Evolutionary conservation across 23 tunicate species (phyloP).

Genomic region (Oikopleura vanhoeffeni): DNA sequence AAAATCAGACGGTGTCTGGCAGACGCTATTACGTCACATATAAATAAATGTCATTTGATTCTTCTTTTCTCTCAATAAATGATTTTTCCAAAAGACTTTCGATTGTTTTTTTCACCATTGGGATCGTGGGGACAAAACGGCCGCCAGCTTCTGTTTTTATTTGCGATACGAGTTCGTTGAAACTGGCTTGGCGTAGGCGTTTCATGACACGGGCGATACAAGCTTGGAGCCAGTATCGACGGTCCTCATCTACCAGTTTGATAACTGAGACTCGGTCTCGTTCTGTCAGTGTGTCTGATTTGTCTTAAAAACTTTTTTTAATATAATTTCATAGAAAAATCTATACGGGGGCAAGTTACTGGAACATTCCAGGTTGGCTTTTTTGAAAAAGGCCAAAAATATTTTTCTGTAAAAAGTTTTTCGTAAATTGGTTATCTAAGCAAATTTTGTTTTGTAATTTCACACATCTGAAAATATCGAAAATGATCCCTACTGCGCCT

Average conservation of each 20-base stretch:
- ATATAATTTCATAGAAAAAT: too few species aligned
- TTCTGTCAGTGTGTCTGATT: background rate
- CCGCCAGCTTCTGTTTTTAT: background rate
- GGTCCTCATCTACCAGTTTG: background rate
- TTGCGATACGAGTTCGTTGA: background rate
- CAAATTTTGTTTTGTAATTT: too few species aligned
- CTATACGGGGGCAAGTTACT: too few species aligned
- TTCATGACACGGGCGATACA: slow-evolving; percentile 6
- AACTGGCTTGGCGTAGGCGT: background rate
- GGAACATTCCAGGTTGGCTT: too few species aligned
- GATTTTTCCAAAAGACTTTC: background rate
- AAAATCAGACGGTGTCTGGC: too few species aligned
- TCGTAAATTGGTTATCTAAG: too few species aligned
- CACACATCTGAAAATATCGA: too few species aligned
- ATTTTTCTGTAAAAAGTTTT: too few species aligned
- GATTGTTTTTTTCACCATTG: background rate
- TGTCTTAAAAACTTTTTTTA: too few species aligned
- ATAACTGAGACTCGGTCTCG: background rate
- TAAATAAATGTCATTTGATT: background rate
- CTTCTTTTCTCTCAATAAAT: background rate
- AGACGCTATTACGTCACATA: background rate
- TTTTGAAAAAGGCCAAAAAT: too few species aligned
- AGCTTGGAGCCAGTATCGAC: slow-evolving; percentile 7
- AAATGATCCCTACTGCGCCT: too few species aligned
- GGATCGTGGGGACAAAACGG: background rate